Evolutionary conservation across 2,113 vertebrate species (phyloP).

Genomic region (Strix uralensis): DNA sequence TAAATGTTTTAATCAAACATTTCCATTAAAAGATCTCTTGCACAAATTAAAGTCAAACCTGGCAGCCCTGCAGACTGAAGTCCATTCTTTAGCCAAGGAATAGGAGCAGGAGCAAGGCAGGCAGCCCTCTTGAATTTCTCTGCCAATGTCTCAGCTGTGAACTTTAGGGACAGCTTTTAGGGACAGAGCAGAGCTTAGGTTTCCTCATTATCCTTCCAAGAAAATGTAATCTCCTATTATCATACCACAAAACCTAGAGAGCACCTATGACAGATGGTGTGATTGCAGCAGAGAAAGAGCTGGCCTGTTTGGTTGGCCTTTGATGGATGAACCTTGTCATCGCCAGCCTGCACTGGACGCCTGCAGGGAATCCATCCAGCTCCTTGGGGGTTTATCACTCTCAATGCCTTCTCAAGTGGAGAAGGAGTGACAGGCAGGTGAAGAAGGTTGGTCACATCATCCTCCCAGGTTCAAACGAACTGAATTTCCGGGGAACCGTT

Average conservation of each 20-base stretch:
- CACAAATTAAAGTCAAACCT: not conserved
- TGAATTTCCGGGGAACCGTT: not conserved
- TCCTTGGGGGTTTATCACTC: not conserved
- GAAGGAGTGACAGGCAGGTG: not conserved
- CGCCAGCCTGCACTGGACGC: not conserved
- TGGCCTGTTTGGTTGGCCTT: not conserved
- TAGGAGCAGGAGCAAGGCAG: not conserved
- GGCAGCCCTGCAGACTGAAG: not conserved
- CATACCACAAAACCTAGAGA: not conserved
- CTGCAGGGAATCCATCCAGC: not conserved
- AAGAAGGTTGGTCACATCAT: not conserved
- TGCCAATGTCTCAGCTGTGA: not conserved
- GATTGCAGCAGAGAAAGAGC: not conserved
- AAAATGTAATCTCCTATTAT: not conserved
- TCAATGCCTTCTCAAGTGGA: fast-evolving
- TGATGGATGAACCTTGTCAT: not conserved
- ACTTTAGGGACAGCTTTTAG: not conserved
- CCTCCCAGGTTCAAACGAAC: not conserved
- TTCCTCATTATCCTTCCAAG: not conserved
- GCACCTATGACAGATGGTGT: not conserved
- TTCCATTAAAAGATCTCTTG: not conserved
- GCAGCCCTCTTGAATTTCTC: not conserved
- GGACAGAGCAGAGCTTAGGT: not conserved
- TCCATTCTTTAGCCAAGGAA: not conserved
- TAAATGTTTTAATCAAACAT: not conserved